Evolutionary conservation across 1,140 invertebrate genomes (phyloP).

Genomic region (Cylas formicarius): DNA sequence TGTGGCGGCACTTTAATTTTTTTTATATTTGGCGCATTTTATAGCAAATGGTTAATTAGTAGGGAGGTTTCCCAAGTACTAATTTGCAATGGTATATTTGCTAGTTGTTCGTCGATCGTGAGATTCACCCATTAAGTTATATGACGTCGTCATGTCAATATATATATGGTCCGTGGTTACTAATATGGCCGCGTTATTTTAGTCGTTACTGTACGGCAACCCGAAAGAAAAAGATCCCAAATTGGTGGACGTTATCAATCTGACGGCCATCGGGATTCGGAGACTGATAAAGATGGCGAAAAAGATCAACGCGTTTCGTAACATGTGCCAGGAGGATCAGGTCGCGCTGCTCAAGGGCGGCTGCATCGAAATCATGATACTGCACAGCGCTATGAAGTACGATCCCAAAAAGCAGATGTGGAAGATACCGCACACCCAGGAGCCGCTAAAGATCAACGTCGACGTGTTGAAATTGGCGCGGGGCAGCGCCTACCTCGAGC

Average conservation of each 20-base stretch:
- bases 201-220: slow-evolving; percentile 7
- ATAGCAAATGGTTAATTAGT: no score
- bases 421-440: slow-evolving; percentile 74
- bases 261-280: slow-evolving; percentile 84
- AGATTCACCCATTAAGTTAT: neutral
- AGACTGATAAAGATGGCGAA: slow-evolving; percentile 88
- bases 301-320: slow-evolving; percentile 79
- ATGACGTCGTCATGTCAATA: no score
- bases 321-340: slow-evolving; percentile 87
- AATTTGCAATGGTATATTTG: no score
- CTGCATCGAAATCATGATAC: slow-evolving; percentile 87
- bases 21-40: no score
- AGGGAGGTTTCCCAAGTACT: no score
- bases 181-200: neutral
- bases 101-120: no score
- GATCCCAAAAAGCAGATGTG: slow-evolving; percentile 77
- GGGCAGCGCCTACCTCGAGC: slow-evolving; percentile 78
- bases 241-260: slow-evolving; percentile 76
- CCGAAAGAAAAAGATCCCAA: slow-evolving; percentile 51
- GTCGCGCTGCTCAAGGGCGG: slow-evolving; percentile 82
- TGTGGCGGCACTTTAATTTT: no score
- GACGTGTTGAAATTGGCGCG: slow-evolving; percentile 81
- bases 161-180: neutral
- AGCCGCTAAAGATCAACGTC: slow-evolving; percentile 67
- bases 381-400: slow-evolving; percentile 81